Conservation (phyloP, 2,113 vertebrate genomes). For the Casuarius casuarius region DNA sequence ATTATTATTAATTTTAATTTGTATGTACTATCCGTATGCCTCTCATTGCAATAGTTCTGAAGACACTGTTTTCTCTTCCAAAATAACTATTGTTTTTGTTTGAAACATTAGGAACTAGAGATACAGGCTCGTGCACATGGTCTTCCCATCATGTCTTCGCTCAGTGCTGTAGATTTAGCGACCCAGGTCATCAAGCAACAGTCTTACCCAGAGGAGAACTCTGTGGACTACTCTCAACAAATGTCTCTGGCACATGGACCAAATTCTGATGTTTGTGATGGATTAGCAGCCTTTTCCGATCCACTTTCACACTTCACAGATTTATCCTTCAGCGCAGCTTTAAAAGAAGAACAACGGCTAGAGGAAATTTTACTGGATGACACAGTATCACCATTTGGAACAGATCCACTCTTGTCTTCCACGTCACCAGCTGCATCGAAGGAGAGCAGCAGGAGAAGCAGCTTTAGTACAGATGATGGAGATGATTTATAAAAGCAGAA, state of each 20-base stretch:
- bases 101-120: constrained; percentile 89
- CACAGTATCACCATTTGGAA: constrained; percentile 87
- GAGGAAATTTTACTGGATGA: constrained; percentile 89
- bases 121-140: constrained; percentile 94
- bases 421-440: constrained; percentile 89
- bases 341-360: constrained; percentile 92
- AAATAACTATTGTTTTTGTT: constrained; percentile 17
- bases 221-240: constrained; percentile 84
- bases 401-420: constrained; percentile 91
- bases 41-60: neutral
- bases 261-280: constrained; percentile 74
- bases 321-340: constrained; percentile 91
- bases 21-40: fast-evolving
- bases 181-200: constrained; percentile 86
- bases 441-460: constrained; percentile 92
- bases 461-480: constrained; percentile 90
- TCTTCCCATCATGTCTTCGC: constrained; percentile 83
- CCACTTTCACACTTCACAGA: constrained; percentile 97
- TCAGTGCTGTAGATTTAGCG: constrained; percentile 80
- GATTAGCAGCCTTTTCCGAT: constrained; percentile 89
- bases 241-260: constrained; percentile 69
- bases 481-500: constrained; percentile 82
- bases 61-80: neutral
- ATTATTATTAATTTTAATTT: neutral
- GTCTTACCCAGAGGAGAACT: constrained; percentile 85